Percentiles rank a stretch among this genome's conserved stretches.
These are phyloP conservation scores for Hippoglossus hippoglossus DNA, from an alignment of 2,797 vertebrate species.

Conservation along the genomic window DNA sequence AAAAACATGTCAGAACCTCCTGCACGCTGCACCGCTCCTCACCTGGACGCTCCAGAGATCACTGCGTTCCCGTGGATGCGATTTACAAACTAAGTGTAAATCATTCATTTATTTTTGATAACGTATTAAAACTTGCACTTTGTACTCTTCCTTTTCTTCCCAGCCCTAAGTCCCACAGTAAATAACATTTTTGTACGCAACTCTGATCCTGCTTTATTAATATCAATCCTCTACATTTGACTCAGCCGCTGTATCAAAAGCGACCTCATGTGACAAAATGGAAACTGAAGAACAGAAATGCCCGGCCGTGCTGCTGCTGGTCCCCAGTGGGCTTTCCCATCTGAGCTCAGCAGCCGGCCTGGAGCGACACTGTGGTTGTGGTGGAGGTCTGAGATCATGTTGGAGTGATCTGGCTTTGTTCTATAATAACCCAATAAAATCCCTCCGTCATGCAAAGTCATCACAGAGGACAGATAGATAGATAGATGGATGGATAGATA, in stretches of 20 bases:
- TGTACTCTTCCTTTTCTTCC: background rate
- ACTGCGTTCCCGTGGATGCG: too few relatives aligned
- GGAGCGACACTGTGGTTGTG: constrained; percentile 63
- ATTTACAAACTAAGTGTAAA: background rate
- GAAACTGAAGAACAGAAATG: constrained; percentile 18
- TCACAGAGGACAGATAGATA: background rate
- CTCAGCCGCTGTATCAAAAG: background rate
- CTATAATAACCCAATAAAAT: constrained; percentile 44
- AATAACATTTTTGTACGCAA: background rate
- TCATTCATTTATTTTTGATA: background rate
- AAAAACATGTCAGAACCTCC: too few relatives aligned
- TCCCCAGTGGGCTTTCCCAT: constrained; percentile 72
- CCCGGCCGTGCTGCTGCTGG: background rate
- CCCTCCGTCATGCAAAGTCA: constrained; percentile 8
- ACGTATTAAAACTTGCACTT: background rate
- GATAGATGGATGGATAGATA: background rate
- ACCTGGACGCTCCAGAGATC: too few relatives aligned
- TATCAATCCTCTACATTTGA: background rate
- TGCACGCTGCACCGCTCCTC: too few relatives aligned
- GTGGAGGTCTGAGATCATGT: constrained; percentile 43
- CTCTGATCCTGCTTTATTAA: background rate
- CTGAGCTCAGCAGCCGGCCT: constrained; percentile 72
- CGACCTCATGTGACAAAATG: constrained; percentile 36
- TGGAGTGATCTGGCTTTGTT: constrained; percentile 39
- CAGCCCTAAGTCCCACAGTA: too few relatives aligned